Conservation (phyloP, 37 sponge, comb jelly and placozoan species). For the Aplysina aerophoba region DNA sequence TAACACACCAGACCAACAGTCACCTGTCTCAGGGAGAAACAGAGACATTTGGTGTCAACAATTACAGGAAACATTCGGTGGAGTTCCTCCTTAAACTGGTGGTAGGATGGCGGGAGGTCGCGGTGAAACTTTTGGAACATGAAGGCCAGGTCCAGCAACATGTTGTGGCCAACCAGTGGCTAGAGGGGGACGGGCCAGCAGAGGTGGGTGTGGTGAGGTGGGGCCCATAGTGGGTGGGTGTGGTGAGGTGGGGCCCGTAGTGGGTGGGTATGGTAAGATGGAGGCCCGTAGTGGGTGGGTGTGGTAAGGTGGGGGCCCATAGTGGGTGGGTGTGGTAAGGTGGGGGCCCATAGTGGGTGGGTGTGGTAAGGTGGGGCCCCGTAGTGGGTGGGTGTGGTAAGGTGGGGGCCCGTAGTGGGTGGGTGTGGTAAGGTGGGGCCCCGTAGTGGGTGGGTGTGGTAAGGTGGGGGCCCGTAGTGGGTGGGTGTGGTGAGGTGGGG, state of each 20-base stretch:
- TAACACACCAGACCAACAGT: too few relatives aligned
- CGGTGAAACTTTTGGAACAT: conserved; percentile 76
- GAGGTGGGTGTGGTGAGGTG: neutral
- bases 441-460: too few relatives aligned
- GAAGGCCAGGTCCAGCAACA: conserved; percentile 75
- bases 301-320: neutral
- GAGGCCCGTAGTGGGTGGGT: neutral
- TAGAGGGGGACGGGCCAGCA: neutral
- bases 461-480: neutral
- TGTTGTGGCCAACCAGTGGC: conserved; percentile 90
- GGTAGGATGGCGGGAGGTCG: conserved; percentile 69
- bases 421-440: too few relatives aligned
- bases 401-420: too few relatives aligned
- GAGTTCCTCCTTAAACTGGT: conserved; percentile 70
- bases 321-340: neutral
- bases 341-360: neutral
- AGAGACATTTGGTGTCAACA: conserved; percentile 83
- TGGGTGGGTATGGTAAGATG: neutral
- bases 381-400: neutral
- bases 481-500: neutral
- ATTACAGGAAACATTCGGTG: conserved; percentile 70
- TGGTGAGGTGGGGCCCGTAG: too few relatives aligned
- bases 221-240: too few relatives aligned
- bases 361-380: neutral
- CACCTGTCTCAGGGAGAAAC: conserved; percentile 62